Evolutionary conservation across 2,888 invertebrate genomes (phyloP).

Genomic region (Lypha dubia): DNA sequence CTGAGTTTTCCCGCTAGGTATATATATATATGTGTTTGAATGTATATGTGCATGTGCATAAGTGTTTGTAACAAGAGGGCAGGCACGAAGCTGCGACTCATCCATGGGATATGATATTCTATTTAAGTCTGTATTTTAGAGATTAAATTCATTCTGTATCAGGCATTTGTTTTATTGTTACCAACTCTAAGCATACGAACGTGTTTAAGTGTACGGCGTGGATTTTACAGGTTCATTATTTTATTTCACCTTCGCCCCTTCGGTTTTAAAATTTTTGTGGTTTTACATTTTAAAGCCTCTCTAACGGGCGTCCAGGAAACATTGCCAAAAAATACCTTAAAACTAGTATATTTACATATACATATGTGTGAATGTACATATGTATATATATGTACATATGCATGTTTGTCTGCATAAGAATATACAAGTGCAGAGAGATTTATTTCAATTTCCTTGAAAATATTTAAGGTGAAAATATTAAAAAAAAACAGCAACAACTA

Average conservation of each 20-base stretch:
- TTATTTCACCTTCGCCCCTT: slow-evolving; percentile 59
- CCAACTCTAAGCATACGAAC: slow-evolving; percentile 30
- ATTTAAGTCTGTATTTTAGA: slow-evolving; percentile 41
- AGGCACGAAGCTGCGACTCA: background rate
- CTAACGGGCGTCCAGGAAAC: background rate
- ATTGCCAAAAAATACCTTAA: background rate
- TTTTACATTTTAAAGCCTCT: slow-evolving; percentile 13
- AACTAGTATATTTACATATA: background rate
- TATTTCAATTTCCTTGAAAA: slow-evolving; percentile 35
- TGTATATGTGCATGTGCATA: background rate
- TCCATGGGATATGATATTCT: slow-evolving; percentile 13
- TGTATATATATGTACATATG: too few relatives aligned
- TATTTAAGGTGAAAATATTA: too few relatives aligned
- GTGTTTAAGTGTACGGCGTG: slow-evolving; percentile 63
- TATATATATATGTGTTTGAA: background rate
- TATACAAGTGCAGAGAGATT: slow-evolving; percentile 34
- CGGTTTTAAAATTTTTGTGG: slow-evolving; percentile 36
- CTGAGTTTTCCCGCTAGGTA: too few relatives aligned
- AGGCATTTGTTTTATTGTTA: slow-evolving; percentile 45
- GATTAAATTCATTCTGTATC: slow-evolving; percentile 45
- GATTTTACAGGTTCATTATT: slow-evolving; percentile 71
- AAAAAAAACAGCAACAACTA: background rate
- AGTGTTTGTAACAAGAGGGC: background rate
- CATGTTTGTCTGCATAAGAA: background rate
- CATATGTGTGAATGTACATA: background rate